A percentile compares a stretch with the other conserved stretches of the same genome.
These are phyloP conservation scores for Caenorhabditis elegans DNA, from an alignment of 1,140 invertebrate species.

Conservation along the genomic window WBcel235 BX284606.5:16370001-16370500, in stretches of 20 bases:
- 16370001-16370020: no score
- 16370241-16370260: conserved; percentile 65
- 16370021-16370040: no score
- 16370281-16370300: conserved; percentile 63
- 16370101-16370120: conserved; percentile 65
- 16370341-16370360: conserved; percentile 60
- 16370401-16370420: conserved; percentile 60
- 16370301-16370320: conserved; percentile 64
- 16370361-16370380: conserved; percentile 63
- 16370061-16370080: background rate
- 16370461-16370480: conserved; percentile 70
- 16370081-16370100: conserved; percentile 43
- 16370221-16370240: conserved; percentile 88
- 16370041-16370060: no score
- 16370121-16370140: conserved; percentile 74
- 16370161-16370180: conserved; percentile 83
- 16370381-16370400: conserved; percentile 61
- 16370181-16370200: conserved; percentile 75
- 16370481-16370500: conserved; percentile 95
- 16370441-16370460: conserved; percentile 52
- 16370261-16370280: conserved; percentile 64
- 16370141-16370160: conserved; percentile 92
- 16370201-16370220: conserved; percentile 87
- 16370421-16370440: conserved; percentile 56
- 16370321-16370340: conserved; percentile 58